Evolutionary conservation across 2,888 invertebrate species (phyloP), one percentile per base, ranked within the genome.

Genomic region (Coelogynopora nodosa): DNA sequence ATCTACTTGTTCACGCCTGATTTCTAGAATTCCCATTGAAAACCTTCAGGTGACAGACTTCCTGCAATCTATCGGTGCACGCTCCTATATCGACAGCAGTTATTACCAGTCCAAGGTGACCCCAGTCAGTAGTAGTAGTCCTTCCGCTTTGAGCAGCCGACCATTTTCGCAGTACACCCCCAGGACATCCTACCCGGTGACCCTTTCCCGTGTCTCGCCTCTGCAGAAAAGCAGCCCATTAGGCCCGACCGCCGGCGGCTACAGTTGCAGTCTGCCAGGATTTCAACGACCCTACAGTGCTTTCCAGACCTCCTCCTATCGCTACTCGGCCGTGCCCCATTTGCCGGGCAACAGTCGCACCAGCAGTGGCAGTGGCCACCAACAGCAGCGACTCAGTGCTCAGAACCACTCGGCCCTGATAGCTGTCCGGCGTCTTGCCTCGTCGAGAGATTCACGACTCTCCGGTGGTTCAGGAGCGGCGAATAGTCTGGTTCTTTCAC

Each of bases 21-120:
- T 74, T 13, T n/a, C 74, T 23, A 26, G 27, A n/a, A 10, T 74
- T 26, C 74, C 74, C 18, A 74, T 74, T 26, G 74, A 74, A 23
- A 10, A 74, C 27, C 74, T 74, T 26, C 5, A 74, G 74, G 74
- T 74, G 23, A 74, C 74, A 74, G 74, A 74, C 74, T 74, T 74
- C 23, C 74, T 74, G 23, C 10, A 74, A 26, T 74, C 74, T 5
- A 74, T 74, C 23, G 74, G 74, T 23, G 74, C 27, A n/a, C 74
- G 27, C 18, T 74, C 74, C 74, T 74, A 74, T 23, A 26, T 74
- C 2, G 74, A 23, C 23, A 13, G 2, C 2, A 74, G 2, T 23
- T 74, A 74, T 26, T 23, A 74, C 27, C 74, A 26, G 10, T 23
- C 74, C 5, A 49, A n/a, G n/a, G n/a, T n/a, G n/a, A 5, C 49